Evolutionary conservation across 1,140 invertebrate genomes (phyloP).

Genomic region (Linepithema humile): DNA sequence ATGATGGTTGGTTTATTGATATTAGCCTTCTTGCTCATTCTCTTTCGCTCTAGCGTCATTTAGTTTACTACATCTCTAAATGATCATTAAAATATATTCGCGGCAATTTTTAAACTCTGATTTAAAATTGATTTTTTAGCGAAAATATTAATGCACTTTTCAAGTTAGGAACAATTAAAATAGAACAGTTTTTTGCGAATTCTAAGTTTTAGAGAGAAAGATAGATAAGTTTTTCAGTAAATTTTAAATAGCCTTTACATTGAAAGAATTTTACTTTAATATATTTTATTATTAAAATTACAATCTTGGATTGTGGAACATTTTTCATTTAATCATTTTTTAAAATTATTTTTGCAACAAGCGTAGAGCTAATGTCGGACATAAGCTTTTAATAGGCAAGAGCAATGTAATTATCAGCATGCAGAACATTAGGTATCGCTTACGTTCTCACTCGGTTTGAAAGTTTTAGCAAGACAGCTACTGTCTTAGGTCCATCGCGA

Average conservation of each 20-base stretch:
- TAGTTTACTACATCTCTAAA: neutral
- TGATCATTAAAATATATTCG: neutral
- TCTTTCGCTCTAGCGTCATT: too few relatives aligned
- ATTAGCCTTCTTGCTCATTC: neutral
- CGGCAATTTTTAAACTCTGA: neutral
- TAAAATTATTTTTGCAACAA: neutral
- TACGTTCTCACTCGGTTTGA: slow-evolving; percentile 6
- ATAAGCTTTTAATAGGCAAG: too few relatives aligned
- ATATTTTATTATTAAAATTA: neutral
- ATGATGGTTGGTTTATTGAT: neutral
- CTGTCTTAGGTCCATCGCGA: slow-evolving; percentile 33
- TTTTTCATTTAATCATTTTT: neutral
- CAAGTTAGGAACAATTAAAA: neutral
- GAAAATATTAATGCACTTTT: neutral
- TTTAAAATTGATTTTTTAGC: neutral
- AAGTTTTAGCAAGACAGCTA: slow-evolving; percentile 30
- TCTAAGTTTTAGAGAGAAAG: neutral
- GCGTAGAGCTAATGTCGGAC: too few relatives aligned
- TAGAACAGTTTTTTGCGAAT: neutral
- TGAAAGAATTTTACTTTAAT: neutral
- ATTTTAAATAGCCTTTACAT: neutral
- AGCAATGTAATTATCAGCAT: slow-evolving; percentile 15
- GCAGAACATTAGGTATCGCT: slow-evolving; percentile 25
- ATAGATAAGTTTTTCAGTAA: neutral
- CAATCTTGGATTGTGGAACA: neutral